These are phyloP conservation scores for Dallia pectoralis DNA, from an alignment of 2,797 vertebrate species.

Conservation along the genomic window DNA sequence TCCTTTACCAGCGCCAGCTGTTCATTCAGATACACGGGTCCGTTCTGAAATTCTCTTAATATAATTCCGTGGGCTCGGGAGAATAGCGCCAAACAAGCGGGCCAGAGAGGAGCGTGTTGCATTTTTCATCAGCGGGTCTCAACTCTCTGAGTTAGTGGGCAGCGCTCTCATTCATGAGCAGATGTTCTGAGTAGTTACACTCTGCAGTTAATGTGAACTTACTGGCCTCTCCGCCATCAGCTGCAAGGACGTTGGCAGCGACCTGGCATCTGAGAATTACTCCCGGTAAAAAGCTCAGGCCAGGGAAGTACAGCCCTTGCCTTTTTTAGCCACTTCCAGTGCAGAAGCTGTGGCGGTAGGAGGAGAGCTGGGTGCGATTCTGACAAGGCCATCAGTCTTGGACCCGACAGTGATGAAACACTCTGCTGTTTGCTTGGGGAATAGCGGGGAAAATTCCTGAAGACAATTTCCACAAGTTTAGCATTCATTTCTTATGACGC, in stretches of 20 bases:
- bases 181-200: conserved; percentile 96
- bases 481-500: conserved; percentile 56
- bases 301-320: conserved; percentile 66
- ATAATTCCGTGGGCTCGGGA: conserved; percentile 98
- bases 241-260: conserved; percentile 96
- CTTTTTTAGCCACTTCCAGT: conserved; percentile 78
- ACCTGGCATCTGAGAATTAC: conserved; percentile 88
- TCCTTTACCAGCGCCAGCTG: conserved; percentile 96
- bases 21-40: conserved; percentile 95
- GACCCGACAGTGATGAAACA: conserved; percentile 76
- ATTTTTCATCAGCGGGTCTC: conserved; percentile 97
- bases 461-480: conserved; percentile 67
- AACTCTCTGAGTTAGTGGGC: conserved; percentile 88
- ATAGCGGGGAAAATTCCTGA: conserved; percentile 68
- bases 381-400: conserved; percentile 83
- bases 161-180: conserved; percentile 98
- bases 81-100: conserved; percentile 96
- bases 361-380: conserved; percentile 62
- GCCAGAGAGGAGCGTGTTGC: conserved; percentile 96
- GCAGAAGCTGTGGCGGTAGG: conserved; percentile 80
- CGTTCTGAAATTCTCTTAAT: conserved; percentile 96
- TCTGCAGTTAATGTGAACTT: conserved; percentile 95
- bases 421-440: conserved; percentile 67
- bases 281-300: conserved; percentile 74
- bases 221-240: conserved; percentile 88